Conservation (phyloP, 53 echinoderm and acorn worm species). For the Zoroaster sp. region DNA sequence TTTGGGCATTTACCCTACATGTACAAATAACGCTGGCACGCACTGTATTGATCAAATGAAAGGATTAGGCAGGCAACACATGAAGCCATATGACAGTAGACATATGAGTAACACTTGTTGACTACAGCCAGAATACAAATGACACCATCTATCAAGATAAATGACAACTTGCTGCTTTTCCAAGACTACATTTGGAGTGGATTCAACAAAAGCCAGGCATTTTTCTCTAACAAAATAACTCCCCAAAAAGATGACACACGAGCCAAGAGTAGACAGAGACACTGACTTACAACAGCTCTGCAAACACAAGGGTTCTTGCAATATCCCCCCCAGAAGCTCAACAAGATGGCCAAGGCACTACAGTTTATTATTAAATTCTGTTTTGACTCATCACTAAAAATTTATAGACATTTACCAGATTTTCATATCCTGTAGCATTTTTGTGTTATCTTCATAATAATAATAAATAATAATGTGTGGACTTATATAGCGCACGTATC, state of each 20-base stretch:
- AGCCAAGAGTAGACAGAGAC: neutral
- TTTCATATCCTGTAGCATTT: neutral
- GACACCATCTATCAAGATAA: no score
- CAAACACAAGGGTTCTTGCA: slow-evolving; percentile 5
- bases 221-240: neutral
- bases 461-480: no score
- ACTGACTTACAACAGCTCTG: slow-evolving; percentile 18
- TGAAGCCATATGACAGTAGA: neutral
- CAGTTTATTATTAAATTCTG: slow-evolving; percentile 9
- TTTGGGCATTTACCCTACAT: no score
- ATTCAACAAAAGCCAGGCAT: neutral
- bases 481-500: no score
- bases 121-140: neutral
- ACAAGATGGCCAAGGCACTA: neutral
- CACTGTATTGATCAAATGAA: no score
- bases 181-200: neutral
- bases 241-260: neutral
- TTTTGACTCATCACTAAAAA: neutral
- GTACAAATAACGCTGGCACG: no score
- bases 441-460: no score
- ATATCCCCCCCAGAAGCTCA: neutral
- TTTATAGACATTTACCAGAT: neutral
- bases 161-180: neutral
- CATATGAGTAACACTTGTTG: neutral
- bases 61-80: neutral